phyloP scores from a whole-genome alignment of 2,797 vertebrate genomes.

The Allobates femoralis region DNA sequence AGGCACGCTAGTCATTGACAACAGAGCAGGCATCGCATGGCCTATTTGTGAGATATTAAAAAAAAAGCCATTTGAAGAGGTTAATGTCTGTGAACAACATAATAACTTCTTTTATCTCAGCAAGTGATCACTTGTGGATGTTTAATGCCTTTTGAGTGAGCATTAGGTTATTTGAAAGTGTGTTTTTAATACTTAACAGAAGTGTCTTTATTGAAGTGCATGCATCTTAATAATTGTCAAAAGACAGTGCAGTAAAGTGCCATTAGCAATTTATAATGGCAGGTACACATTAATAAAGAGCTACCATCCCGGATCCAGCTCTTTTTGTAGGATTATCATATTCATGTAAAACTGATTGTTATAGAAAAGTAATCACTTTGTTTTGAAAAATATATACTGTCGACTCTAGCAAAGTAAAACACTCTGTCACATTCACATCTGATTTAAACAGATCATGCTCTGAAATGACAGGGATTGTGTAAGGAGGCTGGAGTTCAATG shows the following conservation, averaged over 20 bases:
- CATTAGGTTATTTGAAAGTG: constrained; percentile 47
- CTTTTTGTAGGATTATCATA: constrained; percentile 22
- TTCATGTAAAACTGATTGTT: constrained; percentile 39
- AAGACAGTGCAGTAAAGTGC: constrained; percentile 35
- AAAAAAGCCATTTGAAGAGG: constrained; percentile 21
- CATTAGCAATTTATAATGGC: constrained; percentile 38
- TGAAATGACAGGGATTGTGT: constrained; percentile 41
- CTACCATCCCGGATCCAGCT: background rate
- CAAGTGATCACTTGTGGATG: constrained; percentile 46
- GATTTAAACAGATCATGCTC: constrained; percentile 48
- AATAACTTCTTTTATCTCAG: constrained; percentile 42
- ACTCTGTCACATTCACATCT: constrained; percentile 46
- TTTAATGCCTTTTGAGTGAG: constrained; percentile 43
- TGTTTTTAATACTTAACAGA: constrained; percentile 47
- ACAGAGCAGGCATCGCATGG: background rate
- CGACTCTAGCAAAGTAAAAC: constrained; percentile 30
- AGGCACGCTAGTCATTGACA: background rate
- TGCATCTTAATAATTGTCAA: constrained; percentile 50
- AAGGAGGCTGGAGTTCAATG: constrained; percentile 35
- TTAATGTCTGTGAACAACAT: constrained; percentile 43
- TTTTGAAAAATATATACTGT: constrained; percentile 48
- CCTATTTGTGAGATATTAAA: constrained; percentile 39
- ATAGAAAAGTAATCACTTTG: constrained; percentile 41
- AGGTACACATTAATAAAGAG: constrained; percentile 37
- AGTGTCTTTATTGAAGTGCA: constrained; percentile 38